phyloP scores from a whole-genome alignment of 2,113 vertebrate genomes.

The Rana temporaria region DNA sequence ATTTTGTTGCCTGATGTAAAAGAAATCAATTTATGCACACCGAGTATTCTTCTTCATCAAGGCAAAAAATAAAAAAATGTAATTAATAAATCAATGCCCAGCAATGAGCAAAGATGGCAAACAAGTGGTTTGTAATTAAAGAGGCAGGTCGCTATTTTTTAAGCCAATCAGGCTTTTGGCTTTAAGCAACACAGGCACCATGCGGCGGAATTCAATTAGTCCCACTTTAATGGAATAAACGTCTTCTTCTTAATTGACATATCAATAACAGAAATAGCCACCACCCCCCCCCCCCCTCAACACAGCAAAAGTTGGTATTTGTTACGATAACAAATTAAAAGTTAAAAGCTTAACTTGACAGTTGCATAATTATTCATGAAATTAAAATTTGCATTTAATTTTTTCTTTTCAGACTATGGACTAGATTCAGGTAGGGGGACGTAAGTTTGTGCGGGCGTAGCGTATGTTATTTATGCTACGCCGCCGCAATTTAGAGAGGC shows the following conservation, averaged over 20 bases:
- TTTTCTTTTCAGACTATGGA: too few relatives aligned
- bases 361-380: conserved; percentile 60
- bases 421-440: too few relatives aligned
- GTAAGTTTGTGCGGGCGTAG: too few relatives aligned
- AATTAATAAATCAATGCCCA: neutral
- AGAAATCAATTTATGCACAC: conserved; percentile 36
- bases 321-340: conserved; percentile 72
- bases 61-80: neutral
- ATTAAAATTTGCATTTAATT: too few relatives aligned
- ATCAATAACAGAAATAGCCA: conserved; percentile 67
- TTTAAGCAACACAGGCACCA: conserved; percentile 64
- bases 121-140: conserved; percentile 64
- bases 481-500: too few relatives aligned
- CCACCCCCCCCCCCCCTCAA: conserved; percentile 18
- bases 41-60: conserved; percentile 25
- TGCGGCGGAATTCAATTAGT: conserved; percentile 69
- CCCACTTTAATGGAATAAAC: conserved; percentile 68
- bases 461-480: too few relatives aligned
- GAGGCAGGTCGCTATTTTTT: conserved; percentile 59
- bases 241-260: conserved; percentile 71
- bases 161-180: conserved; percentile 63
- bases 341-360: conserved; percentile 63
- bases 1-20: conserved; percentile 31
- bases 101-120: conserved; percentile 46
- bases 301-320: conserved; percentile 66